Evolutionary conservation across 2,113 vertebrate genomes (phyloP).

Genomic region (Sceloporus undulatus): DNA sequence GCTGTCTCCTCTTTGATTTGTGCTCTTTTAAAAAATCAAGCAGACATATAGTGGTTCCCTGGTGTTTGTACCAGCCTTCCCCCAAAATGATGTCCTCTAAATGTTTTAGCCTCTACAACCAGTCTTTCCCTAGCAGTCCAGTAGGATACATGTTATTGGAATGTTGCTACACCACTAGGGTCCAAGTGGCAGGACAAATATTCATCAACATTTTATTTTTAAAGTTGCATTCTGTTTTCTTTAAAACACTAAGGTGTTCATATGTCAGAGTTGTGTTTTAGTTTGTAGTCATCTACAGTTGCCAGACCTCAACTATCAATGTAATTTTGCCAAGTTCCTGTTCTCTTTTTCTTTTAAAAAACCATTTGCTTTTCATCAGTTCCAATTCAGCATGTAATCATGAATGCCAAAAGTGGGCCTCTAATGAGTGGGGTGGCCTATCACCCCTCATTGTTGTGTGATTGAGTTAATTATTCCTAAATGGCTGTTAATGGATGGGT

Average conservation of each 20-base stretch:
- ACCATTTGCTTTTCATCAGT: background rate
- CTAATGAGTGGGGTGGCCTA: conserved; percentile 60
- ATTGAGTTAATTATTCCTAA: conserved; percentile 69
- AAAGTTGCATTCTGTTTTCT: too few species aligned
- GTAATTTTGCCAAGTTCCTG: background rate
- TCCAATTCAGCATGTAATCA: conserved; percentile 47
- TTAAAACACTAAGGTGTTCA: too few species aligned
- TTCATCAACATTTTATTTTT: conserved; percentile 8
- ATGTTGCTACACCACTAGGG: background rate
- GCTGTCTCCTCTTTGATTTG: background rate
- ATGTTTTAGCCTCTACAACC: background rate
- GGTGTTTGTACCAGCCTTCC: background rate
- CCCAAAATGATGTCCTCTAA: too few species aligned
- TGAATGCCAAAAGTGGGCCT: conserved; percentile 49
- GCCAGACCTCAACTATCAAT: background rate
- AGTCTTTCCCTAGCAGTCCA: too few species aligned
- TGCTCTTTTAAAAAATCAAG: background rate
- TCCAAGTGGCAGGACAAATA: conserved; percentile 6
- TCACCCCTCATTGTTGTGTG: conserved; percentile 60
- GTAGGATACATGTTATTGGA: background rate
- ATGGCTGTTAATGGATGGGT: conserved; percentile 54
- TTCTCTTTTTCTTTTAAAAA: conserved; percentile 12
- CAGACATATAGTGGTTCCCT: background rate
- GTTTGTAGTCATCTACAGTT: background rate
- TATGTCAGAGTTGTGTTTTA: too few species aligned